Conservation (phyloP, 2,113 vertebrate genomes). For the Cynocephalus volans region DNA sequence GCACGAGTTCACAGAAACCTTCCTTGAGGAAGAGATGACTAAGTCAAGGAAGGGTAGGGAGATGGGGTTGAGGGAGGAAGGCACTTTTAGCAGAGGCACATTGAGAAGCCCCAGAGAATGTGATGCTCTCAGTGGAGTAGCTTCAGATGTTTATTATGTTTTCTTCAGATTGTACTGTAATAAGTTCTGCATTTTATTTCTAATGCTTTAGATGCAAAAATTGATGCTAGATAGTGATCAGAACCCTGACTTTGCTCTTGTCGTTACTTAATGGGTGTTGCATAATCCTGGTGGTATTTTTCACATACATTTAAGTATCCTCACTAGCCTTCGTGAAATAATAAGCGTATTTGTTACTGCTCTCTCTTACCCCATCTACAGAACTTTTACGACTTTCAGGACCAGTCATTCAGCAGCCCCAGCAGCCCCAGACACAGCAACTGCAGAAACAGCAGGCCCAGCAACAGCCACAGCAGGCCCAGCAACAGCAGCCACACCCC, state of each 20-base stretch:
- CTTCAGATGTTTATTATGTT: background rate
- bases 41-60: background rate
- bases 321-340: background rate
- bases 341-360: background rate
- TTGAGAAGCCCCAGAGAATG: background rate
- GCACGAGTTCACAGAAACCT: background rate
- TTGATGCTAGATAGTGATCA: background rate
- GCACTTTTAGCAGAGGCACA: too few species aligned
- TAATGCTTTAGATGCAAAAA: background rate
- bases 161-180: background rate
- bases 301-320: background rate
- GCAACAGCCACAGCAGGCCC: background rate
- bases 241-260: background rate
- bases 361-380: conserved; percentile 82
- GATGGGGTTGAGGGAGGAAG: too few species aligned
- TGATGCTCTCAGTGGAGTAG: background rate
- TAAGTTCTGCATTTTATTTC: background rate
- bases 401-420: conserved; percentile 83
- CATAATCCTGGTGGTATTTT: background rate
- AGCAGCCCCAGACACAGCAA: conserved; percentile 75
- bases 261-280: background rate
- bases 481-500: conserved; percentile 79
- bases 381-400: conserved; percentile 89
- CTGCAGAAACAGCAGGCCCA: conserved; percentile 77
- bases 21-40: background rate